Conservation (phyloP, 2,888 invertebrate species). For the Agrochola circellaris region DNA sequence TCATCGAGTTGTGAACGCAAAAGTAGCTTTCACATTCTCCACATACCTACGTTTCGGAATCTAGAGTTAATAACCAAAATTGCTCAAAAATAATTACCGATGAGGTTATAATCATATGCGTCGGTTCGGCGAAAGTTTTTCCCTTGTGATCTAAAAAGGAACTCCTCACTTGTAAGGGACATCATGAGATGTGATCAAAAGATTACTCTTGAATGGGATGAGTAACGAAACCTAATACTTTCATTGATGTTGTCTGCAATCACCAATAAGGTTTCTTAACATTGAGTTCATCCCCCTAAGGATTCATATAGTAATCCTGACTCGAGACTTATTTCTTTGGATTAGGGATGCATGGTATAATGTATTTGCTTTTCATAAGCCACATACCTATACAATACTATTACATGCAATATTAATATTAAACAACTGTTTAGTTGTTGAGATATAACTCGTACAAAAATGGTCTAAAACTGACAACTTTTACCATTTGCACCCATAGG, state of each 20-base stretch:
- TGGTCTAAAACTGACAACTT: no score
- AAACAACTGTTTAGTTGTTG: no score
- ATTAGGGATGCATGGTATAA: no score
- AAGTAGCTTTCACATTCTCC: background rate
- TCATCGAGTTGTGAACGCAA: background rate
- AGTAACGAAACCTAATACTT: slow-evolving; percentile 14
- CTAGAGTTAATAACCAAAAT: no score
- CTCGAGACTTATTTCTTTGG: background rate
- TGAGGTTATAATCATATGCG: background rate
- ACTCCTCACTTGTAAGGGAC: slow-evolving; percentile 6
- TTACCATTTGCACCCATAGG: no score
- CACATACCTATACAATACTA: no score
- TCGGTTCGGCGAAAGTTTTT: background rate
- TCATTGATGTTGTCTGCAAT: background rate
- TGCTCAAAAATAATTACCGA: background rate
- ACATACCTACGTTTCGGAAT: background rate
- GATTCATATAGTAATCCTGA: slow-evolving; percentile 2
- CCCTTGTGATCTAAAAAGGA: slow-evolving; percentile 1
- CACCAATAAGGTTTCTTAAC: slow-evolving; percentile 8
- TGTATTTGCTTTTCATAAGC: no score
- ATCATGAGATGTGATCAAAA: slow-evolving; percentile 33
- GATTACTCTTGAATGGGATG: slow-evolving; percentile 34
- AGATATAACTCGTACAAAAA: no score
- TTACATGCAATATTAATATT: no score
- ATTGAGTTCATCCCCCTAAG: background rate